These are phyloP conservation scores for Ctenodactylus gundi DNA, from an alignment of 2,113 vertebrate species.

Conservation along the genomic window DNA sequence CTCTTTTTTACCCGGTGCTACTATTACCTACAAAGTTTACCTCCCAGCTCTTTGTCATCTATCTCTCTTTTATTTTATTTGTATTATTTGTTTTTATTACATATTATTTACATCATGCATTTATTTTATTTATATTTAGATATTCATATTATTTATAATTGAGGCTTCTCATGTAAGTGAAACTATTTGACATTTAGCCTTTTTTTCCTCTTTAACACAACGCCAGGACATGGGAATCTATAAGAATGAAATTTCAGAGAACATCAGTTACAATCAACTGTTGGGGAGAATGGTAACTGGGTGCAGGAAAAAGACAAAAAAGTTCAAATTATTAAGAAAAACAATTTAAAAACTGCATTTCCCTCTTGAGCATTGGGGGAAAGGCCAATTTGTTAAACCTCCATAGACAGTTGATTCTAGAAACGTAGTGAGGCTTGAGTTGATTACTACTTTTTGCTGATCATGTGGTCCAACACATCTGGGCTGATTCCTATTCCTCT, in stretches of 20 bases:
- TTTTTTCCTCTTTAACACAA: no score
- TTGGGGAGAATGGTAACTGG: neutral
- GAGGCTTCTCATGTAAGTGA: no score
- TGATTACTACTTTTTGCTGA: conserved; percentile 5
- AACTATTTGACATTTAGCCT: no score
- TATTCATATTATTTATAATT: no score
- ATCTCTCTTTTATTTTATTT: no score
- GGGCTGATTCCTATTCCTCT: neutral
- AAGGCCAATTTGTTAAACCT: neutral
- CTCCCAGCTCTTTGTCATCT: no score
- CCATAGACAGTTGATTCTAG: neutral
- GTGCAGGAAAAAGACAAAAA: neutral
- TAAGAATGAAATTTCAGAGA: neutral
- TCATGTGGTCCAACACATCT: neutral
- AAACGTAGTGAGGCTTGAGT: neutral
- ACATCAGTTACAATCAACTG: neutral
- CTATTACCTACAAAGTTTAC: no score
- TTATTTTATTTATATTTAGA: no score
- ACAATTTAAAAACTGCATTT: neutral
- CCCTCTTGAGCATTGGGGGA: conserved; percentile 9
- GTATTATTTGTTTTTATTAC: no score
- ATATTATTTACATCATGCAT: no score
- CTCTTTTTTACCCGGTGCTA: no score
- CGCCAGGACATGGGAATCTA: neutral
- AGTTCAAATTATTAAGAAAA: neutral